Conservation (phyloP, 2,113 vertebrate species). For the Chaetodon trifascialis region DNA sequence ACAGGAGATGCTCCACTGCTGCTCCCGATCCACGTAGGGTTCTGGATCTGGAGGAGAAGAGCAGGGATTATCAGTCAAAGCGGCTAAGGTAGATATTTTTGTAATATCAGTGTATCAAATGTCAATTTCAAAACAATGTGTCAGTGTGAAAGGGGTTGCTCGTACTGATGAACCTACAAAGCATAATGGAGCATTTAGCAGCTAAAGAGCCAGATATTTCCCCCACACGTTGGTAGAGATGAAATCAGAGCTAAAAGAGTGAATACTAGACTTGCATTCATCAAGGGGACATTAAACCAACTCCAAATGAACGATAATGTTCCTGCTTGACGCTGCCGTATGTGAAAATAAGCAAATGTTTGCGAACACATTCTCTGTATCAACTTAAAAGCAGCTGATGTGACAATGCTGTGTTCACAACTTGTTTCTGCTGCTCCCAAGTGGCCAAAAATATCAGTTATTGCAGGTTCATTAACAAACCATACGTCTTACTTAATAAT, state of each 20-base stretch:
- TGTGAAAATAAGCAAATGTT: not conserved
- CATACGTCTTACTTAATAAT: not conserved
- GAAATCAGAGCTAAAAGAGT: not conserved
- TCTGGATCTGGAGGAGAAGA: constrained; percentile 90
- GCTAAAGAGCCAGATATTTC: not conserved
- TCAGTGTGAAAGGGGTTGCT: too few species aligned
- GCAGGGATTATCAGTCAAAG: not conserved
- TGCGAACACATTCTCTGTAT: not conserved
- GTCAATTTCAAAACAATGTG: too few species aligned
- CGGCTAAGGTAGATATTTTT: not conserved
- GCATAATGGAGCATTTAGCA: not conserved
- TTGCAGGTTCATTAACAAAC: not conserved
- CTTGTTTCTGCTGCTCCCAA: not conserved
- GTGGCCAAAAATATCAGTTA: not conserved
- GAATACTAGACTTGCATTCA: not conserved
- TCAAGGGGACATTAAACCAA: not conserved
- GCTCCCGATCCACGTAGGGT: constrained; percentile 93
- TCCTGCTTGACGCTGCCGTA: too few species aligned
- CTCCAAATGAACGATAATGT: not conserved
- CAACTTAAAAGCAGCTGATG: not conserved
- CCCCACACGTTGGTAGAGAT: not conserved
- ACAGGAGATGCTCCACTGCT: constrained; percentile 91
- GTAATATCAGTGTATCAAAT: too few species aligned
- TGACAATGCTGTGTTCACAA: not conserved
- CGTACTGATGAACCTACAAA: not conserved